phyloP scores from a whole-genome alignment of 2,888 invertebrate genomes.

The Lutraria lutraria region DNA sequence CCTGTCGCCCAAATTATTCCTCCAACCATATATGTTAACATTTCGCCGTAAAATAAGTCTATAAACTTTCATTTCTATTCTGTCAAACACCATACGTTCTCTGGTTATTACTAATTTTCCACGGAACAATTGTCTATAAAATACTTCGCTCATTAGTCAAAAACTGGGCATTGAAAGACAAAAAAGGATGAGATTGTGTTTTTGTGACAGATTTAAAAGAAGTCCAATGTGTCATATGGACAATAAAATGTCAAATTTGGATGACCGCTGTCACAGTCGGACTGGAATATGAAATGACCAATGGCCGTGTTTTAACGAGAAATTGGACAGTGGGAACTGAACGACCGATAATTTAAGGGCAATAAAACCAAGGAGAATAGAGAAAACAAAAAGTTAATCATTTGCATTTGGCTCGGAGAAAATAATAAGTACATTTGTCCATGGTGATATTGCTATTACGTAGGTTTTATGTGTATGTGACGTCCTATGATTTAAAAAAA shows the following conservation, averaged over 20 bases:
- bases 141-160: slow-evolving; percentile 55
- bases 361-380: slow-evolving; percentile 29
- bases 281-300: slow-evolving; percentile 65
- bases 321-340: slow-evolving; percentile 18
- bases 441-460: background rate
- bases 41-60: background rate
- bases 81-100: slow-evolving; percentile 15
- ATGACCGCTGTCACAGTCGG: slow-evolving; percentile 64
- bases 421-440: background rate
- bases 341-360: slow-evolving; percentile 26
- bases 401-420: slow-evolving; percentile 22
- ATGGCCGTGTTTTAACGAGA: slow-evolving; percentile 51
- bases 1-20: background rate
- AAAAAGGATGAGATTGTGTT: slow-evolving; percentile 55
- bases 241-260: slow-evolving; percentile 70
- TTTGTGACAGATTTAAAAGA: slow-evolving; percentile 69
- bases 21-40: background rate
- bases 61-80: slow-evolving; percentile 22
- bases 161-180: slow-evolving; percentile 50
- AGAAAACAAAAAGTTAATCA: slow-evolving; percentile 13
- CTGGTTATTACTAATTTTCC: slow-evolving; percentile 20
- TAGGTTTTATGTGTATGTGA: no score
- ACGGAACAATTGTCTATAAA: slow-evolving; percentile 38
- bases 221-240: slow-evolving; percentile 65
- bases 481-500: background rate